A percentile compares a stretch with the other conserved stretches of the same genome.
Conservation (phyloP, 1,140 invertebrate species). For the Cardiocondyla obscurior region DNA sequence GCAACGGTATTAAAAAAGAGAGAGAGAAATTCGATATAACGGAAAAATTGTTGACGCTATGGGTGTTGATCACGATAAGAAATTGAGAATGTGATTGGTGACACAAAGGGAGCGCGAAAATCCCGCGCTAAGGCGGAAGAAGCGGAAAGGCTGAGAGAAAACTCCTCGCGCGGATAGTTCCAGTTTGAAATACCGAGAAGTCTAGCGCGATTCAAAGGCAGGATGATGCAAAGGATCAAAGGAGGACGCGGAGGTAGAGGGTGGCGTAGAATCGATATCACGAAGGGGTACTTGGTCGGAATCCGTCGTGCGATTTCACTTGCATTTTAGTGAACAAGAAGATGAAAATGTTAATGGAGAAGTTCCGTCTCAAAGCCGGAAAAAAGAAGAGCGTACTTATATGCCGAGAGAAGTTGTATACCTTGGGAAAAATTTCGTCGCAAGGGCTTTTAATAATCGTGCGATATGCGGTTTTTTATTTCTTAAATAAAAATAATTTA, state of each 20-base stretch:
- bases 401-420: not conserved
- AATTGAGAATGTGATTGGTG: conserved; percentile 39
- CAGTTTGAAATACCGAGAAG: conserved; percentile 43
- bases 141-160: conserved; percentile 28
- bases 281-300: conserved; percentile 10
- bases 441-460: not conserved
- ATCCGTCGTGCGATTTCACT: conserved; percentile 37
- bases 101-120: conserved; percentile 45
- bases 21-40: not conserved
- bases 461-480: not conserved
- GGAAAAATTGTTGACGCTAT: not conserved
- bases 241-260: not conserved
- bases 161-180: conserved; percentile 22
- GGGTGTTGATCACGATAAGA: conserved; percentile 15
- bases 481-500: not conserved
- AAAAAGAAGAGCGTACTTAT: not conserved
- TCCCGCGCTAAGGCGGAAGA: conserved; percentile 5
- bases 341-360: conserved; percentile 39
- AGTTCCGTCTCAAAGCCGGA: not conserved
- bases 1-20: not conserved
- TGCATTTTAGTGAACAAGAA: conserved; percentile 15
- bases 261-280: conserved; percentile 57
- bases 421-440: not conserved
- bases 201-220: conserved; percentile 46
- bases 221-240: conserved; percentile 36